Percentiles rank a stretch among this genome's conserved stretches.
phyloP scores from a whole-genome alignment of 2,113 vertebrate genomes.

The Bubo scandiacus region DNA sequence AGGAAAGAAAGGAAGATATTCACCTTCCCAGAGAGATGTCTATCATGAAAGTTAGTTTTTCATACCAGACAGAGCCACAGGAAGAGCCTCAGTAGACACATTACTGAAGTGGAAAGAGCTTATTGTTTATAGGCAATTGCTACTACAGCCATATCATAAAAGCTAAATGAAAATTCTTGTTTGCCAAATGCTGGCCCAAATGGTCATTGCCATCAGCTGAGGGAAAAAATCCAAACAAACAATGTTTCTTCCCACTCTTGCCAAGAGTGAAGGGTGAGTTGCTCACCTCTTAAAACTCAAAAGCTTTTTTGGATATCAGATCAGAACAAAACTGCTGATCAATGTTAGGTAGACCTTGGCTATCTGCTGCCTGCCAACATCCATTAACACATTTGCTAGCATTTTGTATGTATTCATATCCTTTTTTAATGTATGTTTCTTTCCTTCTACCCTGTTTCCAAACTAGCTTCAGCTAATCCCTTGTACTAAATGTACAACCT shows the following conservation, averaged over 20 bases:
- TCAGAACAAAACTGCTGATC: not conserved
- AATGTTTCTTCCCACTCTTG: not conserved
- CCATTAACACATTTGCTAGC: not conserved
- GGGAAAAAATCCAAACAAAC: not conserved
- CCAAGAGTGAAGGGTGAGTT: not conserved
- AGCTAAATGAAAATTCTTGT: not conserved
- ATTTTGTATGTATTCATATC: not conserved
- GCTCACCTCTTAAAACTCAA: not conserved
- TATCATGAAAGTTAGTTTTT: not conserved
- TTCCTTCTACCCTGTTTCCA: not conserved
- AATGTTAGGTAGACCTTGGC: not conserved
- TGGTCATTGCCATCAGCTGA: not conserved
- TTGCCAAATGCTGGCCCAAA: not conserved
- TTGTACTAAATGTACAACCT: not conserved
- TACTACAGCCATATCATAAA: not conserved
- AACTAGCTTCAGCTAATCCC: not conserved
- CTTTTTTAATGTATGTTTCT: not conserved
- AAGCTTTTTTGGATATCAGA: not conserved
- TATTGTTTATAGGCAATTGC: not conserved
- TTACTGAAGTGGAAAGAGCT: not conserved
- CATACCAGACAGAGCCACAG: not conserved
- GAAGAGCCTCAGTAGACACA: not conserved
- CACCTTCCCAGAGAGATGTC: not conserved
- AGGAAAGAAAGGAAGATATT: not conserved
- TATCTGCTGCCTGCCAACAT: not conserved